Evolutionary conservation across 2,888 invertebrate genomes (phyloP).

Genomic region (Diachrysia chrysitis): DNA sequence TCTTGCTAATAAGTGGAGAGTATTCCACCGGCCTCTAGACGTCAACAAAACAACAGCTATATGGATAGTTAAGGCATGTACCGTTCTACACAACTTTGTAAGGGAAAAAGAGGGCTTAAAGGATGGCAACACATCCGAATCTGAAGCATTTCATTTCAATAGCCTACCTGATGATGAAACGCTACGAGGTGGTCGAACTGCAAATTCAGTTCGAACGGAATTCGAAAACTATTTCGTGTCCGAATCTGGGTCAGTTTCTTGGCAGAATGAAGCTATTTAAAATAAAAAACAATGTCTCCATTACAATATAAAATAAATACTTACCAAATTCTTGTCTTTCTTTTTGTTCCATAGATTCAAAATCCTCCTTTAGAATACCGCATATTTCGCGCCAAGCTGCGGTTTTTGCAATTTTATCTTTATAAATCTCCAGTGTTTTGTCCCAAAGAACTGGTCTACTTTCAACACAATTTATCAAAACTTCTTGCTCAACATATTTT

Average conservation of each 20-base stretch:
- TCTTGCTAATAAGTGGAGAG: slow-evolving; percentile 11
- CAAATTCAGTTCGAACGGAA: slow-evolving; percentile 39
- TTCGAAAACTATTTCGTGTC: slow-evolving; percentile 44
- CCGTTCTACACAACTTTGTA: slow-evolving; percentile 47
- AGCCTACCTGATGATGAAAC: slow-evolving; percentile 38
- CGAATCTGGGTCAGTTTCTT: slow-evolving; percentile 34
- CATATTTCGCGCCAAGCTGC: slow-evolving; percentile 31
- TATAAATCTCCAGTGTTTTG: slow-evolving; percentile 33
- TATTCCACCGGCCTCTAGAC: slow-evolving; percentile 27
- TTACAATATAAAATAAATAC: slow-evolving; percentile 8
- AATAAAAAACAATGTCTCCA: background rate
- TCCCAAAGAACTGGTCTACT: slow-evolving; percentile 34
- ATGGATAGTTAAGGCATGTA: slow-evolving; percentile 37
- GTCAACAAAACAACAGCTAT: slow-evolving; percentile 37
- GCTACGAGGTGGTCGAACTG: slow-evolving; percentile 38
- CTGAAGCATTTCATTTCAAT: slow-evolving; percentile 33
- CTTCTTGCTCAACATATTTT: slow-evolving; percentile 29
- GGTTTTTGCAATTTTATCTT: slow-evolving; percentile 23
- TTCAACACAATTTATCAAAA: slow-evolving; percentile 30
- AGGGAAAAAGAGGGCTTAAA: slow-evolving; percentile 39
- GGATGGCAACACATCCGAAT: slow-evolving; percentile 33
- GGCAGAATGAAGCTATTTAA: slow-evolving; percentile 12
- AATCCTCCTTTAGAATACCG: slow-evolving; percentile 28
- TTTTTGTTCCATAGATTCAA: slow-evolving; percentile 28
- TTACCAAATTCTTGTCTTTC: slow-evolving; percentile 19